Conservation (phyloP, 2,888 invertebrate genomes). For the Stegana nigrithorax region DNA sequence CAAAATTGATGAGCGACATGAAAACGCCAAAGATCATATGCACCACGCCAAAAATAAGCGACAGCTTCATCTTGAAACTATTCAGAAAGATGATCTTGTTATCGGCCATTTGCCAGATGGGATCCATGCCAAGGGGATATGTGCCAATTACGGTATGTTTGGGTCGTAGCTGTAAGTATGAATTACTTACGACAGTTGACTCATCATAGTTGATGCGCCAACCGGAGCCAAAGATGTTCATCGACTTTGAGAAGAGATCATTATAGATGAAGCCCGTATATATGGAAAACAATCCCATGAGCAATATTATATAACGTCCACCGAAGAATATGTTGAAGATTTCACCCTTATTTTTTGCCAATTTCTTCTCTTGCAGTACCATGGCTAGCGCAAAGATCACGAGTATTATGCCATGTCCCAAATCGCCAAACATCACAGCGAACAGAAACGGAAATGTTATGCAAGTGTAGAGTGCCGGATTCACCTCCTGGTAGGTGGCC, state of each 20-base stretch:
- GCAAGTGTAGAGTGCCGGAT: conserved; percentile 88
- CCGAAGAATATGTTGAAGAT: conserved; percentile 98
- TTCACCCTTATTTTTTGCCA: conserved; percentile 80
- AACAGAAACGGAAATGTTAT: conserved; percentile 96
- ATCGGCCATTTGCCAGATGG: conserved; percentile 79
- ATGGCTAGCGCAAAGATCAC: conserved; percentile 83
- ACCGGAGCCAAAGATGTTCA: conserved; percentile 92
- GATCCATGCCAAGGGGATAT: conserved; percentile 85
- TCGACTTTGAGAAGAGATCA: conserved; percentile 94
- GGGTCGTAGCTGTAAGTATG: conserved; percentile 53
- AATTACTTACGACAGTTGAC: conserved; percentile 55
- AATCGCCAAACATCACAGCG: conserved; percentile 96
- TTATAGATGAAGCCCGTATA: conserved; percentile 99
- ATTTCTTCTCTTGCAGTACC: conserved; percentile 81
- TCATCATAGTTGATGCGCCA: conserved; percentile 78
- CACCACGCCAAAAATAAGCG: conserved; percentile 90
- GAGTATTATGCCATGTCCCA: conserved; percentile 91
- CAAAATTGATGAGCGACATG: conserved; percentile 82
- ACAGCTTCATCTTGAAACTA: conserved; percentile 96
- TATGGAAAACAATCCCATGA: conserved; percentile 97
- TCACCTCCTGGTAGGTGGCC: conserved; percentile 91
- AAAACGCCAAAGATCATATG: conserved; percentile 96
- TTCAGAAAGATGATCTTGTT: conserved; percentile 96
- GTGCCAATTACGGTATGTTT: conserved; percentile 75
- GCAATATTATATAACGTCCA: conserved; percentile 94